Conservation (phyloP, 2,888 invertebrate species). For the Incurvaria masculella region DNA sequence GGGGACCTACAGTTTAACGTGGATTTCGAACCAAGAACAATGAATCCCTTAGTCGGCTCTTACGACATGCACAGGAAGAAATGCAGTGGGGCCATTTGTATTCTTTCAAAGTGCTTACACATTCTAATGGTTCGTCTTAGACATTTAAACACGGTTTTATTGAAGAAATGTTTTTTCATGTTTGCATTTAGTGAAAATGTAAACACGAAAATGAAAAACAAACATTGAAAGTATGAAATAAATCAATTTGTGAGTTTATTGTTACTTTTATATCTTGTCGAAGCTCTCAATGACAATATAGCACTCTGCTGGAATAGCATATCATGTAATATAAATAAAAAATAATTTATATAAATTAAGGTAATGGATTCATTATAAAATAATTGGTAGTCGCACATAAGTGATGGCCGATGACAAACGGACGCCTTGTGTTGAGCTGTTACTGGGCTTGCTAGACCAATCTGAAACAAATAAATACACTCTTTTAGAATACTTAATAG, state of each 20-base stretch:
- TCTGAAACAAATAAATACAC: constrained; percentile 27
- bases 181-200: too few relatives aligned
- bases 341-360: constrained; percentile 55
- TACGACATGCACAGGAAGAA: too few relatives aligned
- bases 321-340: constrained; percentile 34
- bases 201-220: not conserved
- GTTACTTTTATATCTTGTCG: not conserved
- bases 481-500: not conserved
- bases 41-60: too few relatives aligned
- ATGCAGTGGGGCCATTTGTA: too few relatives aligned
- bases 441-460: constrained; percentile 11
- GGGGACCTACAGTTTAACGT: too few relatives aligned
- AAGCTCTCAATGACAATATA: constrained; percentile 3
- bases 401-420: constrained; percentile 26
- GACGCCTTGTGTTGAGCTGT: not conserved
- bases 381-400: constrained; percentile 19
- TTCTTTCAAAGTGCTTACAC: too few relatives aligned
- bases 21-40: too few relatives aligned
- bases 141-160: too few relatives aligned
- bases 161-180: too few relatives aligned
- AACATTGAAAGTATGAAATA: not conserved
- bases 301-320: constrained; percentile 3
- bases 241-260: constrained; percentile 1
- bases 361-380: constrained; percentile 53
- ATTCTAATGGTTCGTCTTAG: too few relatives aligned